Evolutionary conservation across 2,113 vertebrate genomes (phyloP).

Genomic region (Antechinus flavipes): DNA sequence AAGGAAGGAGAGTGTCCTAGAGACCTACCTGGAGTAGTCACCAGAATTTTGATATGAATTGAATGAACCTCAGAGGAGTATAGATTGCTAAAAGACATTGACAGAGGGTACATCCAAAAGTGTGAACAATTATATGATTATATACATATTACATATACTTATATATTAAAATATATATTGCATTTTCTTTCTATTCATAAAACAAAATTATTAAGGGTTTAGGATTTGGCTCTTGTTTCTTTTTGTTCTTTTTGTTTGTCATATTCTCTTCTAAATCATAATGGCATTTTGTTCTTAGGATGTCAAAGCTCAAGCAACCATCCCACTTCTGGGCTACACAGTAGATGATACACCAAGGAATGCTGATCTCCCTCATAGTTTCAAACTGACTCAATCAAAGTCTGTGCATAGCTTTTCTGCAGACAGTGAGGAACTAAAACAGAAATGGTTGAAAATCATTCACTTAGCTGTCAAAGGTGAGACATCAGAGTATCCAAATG

Average conservation of each 20-base stretch:
- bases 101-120: not conserved
- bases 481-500: slow-evolving; percentile 81
- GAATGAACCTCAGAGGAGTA: no score
- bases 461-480: slow-evolving; percentile 93
- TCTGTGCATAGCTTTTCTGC: slow-evolving; percentile 95
- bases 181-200: not conserved
- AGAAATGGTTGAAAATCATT: slow-evolving; percentile 96
- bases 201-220: not conserved
- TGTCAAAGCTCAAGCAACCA: slow-evolving; percentile 95
- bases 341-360: slow-evolving; percentile 90
- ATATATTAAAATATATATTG: no score
- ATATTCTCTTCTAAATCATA: not conserved
- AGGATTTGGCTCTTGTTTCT: not conserved
- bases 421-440: slow-evolving; percentile 94
- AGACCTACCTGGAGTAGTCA: no score
- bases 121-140: no score
- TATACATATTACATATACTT: not conserved
- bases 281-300: slow-evolving; percentile 85
- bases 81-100: not conserved
- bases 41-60: no score
- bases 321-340: slow-evolving; percentile 95
- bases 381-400: slow-evolving; percentile 96
- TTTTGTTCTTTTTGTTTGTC: not conserved
- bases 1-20: not conserved
- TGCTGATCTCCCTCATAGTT: slow-evolving; percentile 90